A percentile compares a stretch with the other conserved stretches of the same genome.
phyloP scores from a whole-genome alignment of 2,888 invertebrate genomes.

The Meloe dianella region DNA sequence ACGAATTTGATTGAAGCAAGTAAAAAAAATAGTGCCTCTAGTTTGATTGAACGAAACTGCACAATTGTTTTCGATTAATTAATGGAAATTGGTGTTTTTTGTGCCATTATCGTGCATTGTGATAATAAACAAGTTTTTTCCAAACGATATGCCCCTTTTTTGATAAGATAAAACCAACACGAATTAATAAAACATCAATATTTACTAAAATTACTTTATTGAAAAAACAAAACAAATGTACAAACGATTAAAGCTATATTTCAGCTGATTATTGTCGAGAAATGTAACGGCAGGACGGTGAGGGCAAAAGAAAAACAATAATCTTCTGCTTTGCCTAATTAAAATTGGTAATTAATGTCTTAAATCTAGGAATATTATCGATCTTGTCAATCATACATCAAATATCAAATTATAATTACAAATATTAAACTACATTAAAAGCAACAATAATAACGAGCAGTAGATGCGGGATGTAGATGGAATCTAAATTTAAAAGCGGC shows the following conservation, averaged over 20 bases:
- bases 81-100: neutral
- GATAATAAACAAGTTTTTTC: neutral
- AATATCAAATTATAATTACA: conserved; percentile 46
- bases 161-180: too few species aligned
- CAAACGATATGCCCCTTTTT: neutral
- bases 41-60: neutral
- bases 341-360: conserved; percentile 45
- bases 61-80: neutral
- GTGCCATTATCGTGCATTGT: conserved; percentile 45
- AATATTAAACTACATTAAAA: conserved; percentile 33
- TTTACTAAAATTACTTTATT: conserved; percentile 14
- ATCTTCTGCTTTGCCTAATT: conserved; percentile 33
- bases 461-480: conserved; percentile 21
- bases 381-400: conserved; percentile 47
- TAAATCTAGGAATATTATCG: conserved; percentile 44
- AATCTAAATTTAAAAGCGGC: conserved; percentile 29
- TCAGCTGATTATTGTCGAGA: conserved; percentile 34
- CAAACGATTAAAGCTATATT: conserved; percentile 41
- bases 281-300: too few species aligned
- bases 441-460: conserved; percentile 12
- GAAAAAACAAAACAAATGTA: neutral
- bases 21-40: conserved; percentile 36
- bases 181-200: conserved; percentile 57
- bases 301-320: too few species aligned
- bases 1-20: conserved; percentile 14